These are phyloP conservation scores for Tyto alba DNA, from an alignment of 2,113 vertebrate genomes.

Conservation along the genomic window DNA sequence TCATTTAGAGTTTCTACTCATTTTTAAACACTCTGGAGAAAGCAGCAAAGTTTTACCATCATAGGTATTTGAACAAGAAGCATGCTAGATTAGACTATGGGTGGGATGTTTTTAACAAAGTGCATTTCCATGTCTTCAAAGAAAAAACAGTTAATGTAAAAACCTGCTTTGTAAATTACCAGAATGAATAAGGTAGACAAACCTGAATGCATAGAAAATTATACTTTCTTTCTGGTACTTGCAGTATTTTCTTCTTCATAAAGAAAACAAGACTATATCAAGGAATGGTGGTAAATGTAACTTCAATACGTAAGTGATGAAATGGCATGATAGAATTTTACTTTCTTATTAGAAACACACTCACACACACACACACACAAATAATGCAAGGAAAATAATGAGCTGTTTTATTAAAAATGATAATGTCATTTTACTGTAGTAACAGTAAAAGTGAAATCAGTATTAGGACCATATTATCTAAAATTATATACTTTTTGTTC, in stretches of 20 bases:
- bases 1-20: not conserved
- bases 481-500: not conserved
- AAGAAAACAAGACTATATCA: not conserved
- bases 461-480: not conserved
- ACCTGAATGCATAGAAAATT: not conserved
- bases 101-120: not conserved
- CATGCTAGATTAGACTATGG: not conserved
- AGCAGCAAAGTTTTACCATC: not conserved
- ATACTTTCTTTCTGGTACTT: not conserved
- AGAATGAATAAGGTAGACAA: not conserved
- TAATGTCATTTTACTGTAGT: not conserved
- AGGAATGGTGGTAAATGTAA: not conserved
- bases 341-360: not conserved
- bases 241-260: not conserved
- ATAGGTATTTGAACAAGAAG: not conserved
- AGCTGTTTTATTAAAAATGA: not conserved
- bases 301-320: not conserved
- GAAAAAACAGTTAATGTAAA: not conserved
- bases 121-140: not conserved
- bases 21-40: not conserved
- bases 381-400: not conserved
- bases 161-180: not conserved
- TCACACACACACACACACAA: not conserved
- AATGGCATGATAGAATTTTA: not conserved
- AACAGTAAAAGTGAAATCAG: not conserved